These are phyloP conservation scores for Raja brachyura DNA, from an alignment of 2,113 vertebrate species.

Conservation along the genomic window DNA sequence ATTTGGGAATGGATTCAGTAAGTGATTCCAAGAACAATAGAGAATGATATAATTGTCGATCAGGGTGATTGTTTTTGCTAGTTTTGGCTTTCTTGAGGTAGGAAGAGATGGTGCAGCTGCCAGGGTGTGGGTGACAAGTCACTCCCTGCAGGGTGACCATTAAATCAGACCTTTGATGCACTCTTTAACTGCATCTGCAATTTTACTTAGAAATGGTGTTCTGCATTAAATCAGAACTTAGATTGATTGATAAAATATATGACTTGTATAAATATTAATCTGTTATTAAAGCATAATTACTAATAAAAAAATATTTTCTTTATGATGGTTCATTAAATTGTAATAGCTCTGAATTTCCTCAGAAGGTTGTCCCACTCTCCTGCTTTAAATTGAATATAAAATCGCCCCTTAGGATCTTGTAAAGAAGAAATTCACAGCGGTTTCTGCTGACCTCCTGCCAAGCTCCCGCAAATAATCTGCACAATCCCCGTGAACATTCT, in stretches of 20 bases:
- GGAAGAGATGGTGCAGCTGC: constrained; percentile 14
- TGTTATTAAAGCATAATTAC: background rate
- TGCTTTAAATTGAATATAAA: background rate
- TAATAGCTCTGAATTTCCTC: background rate
- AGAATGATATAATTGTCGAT: constrained; percentile 13
- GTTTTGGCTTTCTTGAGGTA: constrained; percentile 10
- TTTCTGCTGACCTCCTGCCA: background rate
- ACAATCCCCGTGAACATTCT: background rate
- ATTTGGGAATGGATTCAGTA: constrained; percentile 19
- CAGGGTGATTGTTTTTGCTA: background rate
- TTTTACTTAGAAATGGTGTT: background rate
- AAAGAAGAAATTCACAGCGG: background rate
- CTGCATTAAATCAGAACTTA: background rate
- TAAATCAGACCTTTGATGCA: background rate
- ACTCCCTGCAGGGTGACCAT: background rate
- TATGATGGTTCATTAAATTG: background rate
- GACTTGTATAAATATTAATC: background rate
- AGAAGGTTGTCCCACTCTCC: background rate
- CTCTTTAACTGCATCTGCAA: background rate
- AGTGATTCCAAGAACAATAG: constrained; percentile 22
- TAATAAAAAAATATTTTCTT: background rate
- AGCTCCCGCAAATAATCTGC: background rate
- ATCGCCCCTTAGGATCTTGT: background rate
- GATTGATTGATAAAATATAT: background rate
- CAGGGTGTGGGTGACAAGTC: background rate